phyloP scores from a whole-genome alignment of 2,797 vertebrate species.

The Dendrocincla tyrannina region DNA sequence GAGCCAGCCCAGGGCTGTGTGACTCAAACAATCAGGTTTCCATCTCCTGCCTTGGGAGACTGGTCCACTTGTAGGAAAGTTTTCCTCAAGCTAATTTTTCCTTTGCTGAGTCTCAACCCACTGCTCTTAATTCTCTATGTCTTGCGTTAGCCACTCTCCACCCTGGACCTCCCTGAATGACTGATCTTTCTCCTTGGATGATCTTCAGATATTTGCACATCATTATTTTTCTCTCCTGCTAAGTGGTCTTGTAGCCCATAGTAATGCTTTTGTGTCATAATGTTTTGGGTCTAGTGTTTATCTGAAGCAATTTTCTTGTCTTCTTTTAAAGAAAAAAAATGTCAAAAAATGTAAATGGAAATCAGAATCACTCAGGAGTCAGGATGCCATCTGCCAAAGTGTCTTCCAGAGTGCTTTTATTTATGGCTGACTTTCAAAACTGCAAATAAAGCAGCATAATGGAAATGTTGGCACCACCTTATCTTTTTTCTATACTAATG shows the following conservation, averaged over 20 bases:
- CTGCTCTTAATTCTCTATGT: slow-evolving; percentile 33
- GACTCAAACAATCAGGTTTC: slow-evolving; percentile 66
- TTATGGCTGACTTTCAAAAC: slow-evolving; percentile 41
- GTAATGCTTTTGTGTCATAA: slow-evolving; percentile 46
- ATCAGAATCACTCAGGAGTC: background rate
- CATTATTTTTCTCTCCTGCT: slow-evolving; percentile 58
- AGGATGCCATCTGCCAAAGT: slow-evolving; percentile 38
- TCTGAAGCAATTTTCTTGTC: slow-evolving; percentile 20
- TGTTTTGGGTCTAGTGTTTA: slow-evolving; percentile 49
- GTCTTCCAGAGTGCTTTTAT: slow-evolving; percentile 29
- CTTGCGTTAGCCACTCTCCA: slow-evolving; percentile 20
- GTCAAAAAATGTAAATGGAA: slow-evolving; percentile 35
- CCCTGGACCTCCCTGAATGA: slow-evolving; percentile 67
- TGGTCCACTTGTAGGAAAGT: slow-evolving; percentile 45
- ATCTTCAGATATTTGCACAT: slow-evolving; percentile 62
- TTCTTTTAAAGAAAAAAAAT: slow-evolving; percentile 9
- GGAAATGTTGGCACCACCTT: slow-evolving; percentile 33
- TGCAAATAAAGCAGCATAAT: slow-evolving; percentile 23
- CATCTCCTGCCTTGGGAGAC: slow-evolving; percentile 43
- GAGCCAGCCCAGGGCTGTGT: background rate
- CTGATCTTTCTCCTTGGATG: slow-evolving; percentile 66
- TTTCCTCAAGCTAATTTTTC: slow-evolving; percentile 59
- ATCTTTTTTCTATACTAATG: background rate
- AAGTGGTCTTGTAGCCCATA: slow-evolving; percentile 42
- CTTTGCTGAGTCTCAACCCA: slow-evolving; percentile 25